These are phyloP conservation scores for Spea bombifrons DNA, from an alignment of 2,113 vertebrate species.

Conservation along the genomic window DNA sequence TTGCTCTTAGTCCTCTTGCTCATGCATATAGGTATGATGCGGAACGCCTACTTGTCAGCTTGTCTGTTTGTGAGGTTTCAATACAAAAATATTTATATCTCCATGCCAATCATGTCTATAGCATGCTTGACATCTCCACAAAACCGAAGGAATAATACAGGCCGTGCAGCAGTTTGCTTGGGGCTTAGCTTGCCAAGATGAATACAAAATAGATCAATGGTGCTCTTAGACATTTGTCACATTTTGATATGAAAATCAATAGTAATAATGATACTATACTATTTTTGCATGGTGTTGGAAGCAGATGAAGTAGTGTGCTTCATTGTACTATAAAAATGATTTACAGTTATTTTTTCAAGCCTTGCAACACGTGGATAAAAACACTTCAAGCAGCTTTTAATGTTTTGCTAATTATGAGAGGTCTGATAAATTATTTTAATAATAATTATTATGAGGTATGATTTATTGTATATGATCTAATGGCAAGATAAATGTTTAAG, in stretches of 20 bases:
- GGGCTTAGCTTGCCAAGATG: neutral
- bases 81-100: slow-evolving; percentile 1
- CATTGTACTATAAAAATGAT: slow-evolving; percentile 37
- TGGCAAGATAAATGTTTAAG: no score
- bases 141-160: slow-evolving; percentile 11
- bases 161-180: neutral
- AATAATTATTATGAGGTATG: no score
- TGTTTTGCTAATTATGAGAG: neutral
- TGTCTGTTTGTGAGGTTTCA: neutral
- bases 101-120: neutral
- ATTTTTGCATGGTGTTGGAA: slow-evolving; percentile 13
- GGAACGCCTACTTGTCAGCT: no score
- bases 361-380: slow-evolving; percentile 1
- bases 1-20: no score
- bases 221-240: slow-evolving; percentile 33
- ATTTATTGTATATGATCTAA: no score
- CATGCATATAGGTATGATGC: no score
- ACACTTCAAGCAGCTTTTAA: neutral
- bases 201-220: slow-evolving; percentile 38
- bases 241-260: slow-evolving; percentile 43
- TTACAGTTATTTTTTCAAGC: slow-evolving; percentile 15
- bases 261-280: slow-evolving; percentile 42
- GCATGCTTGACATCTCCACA: neutral
- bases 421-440: no score
- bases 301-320: slow-evolving; percentile 23